These are phyloP conservation scores for Uropetala carovei DNA, from an alignment of 2,888 invertebrate genomes.

Conservation along the genomic window DNA sequence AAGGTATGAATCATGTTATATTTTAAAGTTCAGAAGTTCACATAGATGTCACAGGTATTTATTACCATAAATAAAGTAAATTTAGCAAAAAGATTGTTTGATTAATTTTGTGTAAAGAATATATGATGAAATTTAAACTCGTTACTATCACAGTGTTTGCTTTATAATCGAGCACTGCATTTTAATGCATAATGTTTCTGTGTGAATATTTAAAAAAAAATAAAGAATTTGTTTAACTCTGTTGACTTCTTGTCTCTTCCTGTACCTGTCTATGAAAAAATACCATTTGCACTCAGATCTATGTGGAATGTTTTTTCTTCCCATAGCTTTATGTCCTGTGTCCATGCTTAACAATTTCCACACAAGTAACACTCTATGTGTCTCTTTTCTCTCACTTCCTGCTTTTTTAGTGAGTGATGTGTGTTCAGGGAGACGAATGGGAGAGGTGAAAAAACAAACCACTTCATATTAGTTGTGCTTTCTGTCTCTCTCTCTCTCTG, in stretches of 20 bases:
- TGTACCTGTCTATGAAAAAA: constrained; percentile 3
- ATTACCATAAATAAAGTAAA: too few relatives aligned
- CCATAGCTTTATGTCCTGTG: constrained; percentile 20
- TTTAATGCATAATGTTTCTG: too few relatives aligned
- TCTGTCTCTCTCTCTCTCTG: neutral
- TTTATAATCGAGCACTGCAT: too few relatives aligned
- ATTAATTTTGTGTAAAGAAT: too few relatives aligned
- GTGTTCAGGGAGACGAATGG: neutral
- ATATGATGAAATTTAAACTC: too few relatives aligned
- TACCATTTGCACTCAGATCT: constrained; percentile 30
- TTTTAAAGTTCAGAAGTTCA: too few relatives aligned
- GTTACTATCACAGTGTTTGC: too few relatives aligned
- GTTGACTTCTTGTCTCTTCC: neutral
- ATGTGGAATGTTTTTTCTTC: constrained; percentile 21
- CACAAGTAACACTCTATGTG: constrained; percentile 13
- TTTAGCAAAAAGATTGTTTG: too few relatives aligned
- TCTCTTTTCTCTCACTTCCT: neutral
- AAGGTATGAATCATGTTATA: too few relatives aligned
- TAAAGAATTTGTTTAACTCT: neutral
- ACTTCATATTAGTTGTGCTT: neutral
- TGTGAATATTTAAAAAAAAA: too few relatives aligned
- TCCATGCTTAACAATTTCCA: constrained; percentile 16
- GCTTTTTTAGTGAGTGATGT: constrained; percentile 2
- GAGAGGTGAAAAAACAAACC: neutral
- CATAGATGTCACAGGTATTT: too few relatives aligned